A percentile compares a stretch with the other conserved stretches of the same genome.
Conservation (phyloP, 2,888 invertebrate genomes). For the Sinopyrophorus schimmeli region DNA sequence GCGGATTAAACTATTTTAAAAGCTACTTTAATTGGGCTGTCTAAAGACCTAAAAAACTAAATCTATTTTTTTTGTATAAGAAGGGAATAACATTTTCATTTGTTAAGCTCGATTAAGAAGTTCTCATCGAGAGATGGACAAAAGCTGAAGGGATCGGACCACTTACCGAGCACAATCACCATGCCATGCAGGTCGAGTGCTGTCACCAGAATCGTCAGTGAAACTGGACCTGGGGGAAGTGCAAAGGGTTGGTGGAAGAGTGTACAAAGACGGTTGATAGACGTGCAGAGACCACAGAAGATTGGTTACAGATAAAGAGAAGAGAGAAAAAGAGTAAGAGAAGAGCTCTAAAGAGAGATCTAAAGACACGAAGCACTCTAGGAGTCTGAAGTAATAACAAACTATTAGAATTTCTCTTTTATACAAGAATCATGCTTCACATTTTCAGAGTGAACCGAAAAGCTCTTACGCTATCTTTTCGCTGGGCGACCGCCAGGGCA, state of each 20-base stretch:
- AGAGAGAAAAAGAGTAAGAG: conserved; percentile 37
- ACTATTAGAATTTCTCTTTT: neutral
- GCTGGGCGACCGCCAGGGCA: conserved; percentile 87
- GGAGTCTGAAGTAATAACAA: conserved; percentile 14
- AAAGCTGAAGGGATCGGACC: conserved; percentile 58
- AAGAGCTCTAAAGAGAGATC: conserved; percentile 10
- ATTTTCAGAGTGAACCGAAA: too few relatives aligned
- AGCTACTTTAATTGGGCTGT: too few relatives aligned
- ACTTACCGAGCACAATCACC: conserved; percentile 69
- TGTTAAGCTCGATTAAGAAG: too few relatives aligned
- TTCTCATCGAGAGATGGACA: too few relatives aligned
- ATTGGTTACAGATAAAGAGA: conserved; percentile 34
- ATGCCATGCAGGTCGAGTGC: conserved; percentile 63
- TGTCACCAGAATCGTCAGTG: conserved; percentile 54
- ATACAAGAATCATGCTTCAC: too few relatives aligned
- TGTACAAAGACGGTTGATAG: conserved; percentile 45
- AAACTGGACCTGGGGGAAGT: conserved; percentile 56
- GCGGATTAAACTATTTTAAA: too few relatives aligned
- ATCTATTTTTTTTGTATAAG: too few relatives aligned
- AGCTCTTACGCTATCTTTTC: conserved; percentile 87
- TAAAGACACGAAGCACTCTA: conserved; percentile 20
- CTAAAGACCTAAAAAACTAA: too few relatives aligned
- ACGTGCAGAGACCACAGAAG: conserved; percentile 43
- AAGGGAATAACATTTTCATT: too few relatives aligned
- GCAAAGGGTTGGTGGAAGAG: conserved; percentile 54